Evolutionary conservation across 2,888 invertebrate species (phyloP).

Genomic region (Lithophane semibrunnea): DNA sequence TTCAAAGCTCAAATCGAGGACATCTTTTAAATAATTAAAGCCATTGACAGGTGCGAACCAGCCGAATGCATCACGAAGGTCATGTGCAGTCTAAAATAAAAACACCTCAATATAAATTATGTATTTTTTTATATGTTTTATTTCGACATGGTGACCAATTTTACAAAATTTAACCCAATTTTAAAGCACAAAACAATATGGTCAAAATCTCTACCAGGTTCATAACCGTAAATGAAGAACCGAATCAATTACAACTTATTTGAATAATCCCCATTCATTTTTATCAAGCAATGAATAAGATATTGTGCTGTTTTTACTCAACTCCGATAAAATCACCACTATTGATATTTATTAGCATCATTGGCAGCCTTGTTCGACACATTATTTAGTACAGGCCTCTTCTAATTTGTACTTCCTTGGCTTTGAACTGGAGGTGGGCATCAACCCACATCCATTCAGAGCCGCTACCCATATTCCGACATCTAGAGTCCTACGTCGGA

Average conservation of each 20-base stretch:
- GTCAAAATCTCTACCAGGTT: neutral
- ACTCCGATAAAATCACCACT: neutral
- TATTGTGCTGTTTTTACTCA: neutral
- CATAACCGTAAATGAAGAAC: neutral
- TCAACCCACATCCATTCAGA: neutral
- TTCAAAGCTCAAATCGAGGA: accelerated
- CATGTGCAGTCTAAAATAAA: constrained; percentile 15
- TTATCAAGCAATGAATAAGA: neutral
- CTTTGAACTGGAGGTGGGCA: neutral
- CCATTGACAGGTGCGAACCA: accelerated
- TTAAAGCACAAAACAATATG: neutral
- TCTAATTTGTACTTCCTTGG: neutral
- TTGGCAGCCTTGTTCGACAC: neutral
- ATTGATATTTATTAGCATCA: neutral
- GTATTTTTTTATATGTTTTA: too few species aligned
- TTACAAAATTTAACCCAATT: too few species aligned
- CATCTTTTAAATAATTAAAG: constrained; percentile 31
- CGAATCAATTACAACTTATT: neutral
- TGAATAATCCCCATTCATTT: neutral
- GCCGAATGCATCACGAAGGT: too few species aligned
- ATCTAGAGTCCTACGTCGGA: neutral
- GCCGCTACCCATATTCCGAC: neutral
- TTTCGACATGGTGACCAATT: too few species aligned
- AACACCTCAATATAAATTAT: neutral
- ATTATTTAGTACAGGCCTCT: neutral